Base-by-base conservation (phyloP, 2,113 vertebrate genomes). In the Prinia subflava region DNA sequence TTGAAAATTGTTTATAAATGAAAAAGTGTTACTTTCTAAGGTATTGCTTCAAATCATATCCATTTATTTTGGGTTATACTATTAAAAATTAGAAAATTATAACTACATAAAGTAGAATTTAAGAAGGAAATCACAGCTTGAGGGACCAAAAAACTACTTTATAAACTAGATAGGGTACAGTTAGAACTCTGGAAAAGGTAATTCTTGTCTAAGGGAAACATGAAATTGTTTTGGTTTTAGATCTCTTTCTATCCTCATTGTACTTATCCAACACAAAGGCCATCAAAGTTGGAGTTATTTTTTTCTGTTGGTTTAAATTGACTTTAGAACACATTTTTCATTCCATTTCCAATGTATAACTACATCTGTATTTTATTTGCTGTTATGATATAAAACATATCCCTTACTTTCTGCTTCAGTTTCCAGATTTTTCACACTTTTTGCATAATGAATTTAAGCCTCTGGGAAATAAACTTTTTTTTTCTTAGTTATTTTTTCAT, bases 1-100 rank as follows among this genome's bases (percentile, higher is more conserved):
- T 75, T 95, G 71, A 90, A 97, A 96, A 91, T 44, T 95, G 80
- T 65, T 83, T 96, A 91, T 81, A 94, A 96, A 44, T 94, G 75
- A 95, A 94, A 88, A 18, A 73, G 31, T 81, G 86, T 73, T 57
- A 83, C 60, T 94, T 95, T 97, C 80, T 76, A 95, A 95, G 31
- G 47, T 96, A 96, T 64, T 95, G 62, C 68, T 94, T 96, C 59
- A 88, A 96, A 88, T 95, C 77, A 77, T 55, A 90, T 86, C 9
- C 46, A 39, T 95, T 96, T 6, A 4, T 63, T 94, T 97, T 90
- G 59, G 74, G 24, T 69, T 92, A 75, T 93, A 90, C 42, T 90
- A 63, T 22, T 39, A 90, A 95, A 93, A 94, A 70, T 47, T 81
- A 89, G 35, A 67, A 97, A 94, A 97, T 96, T 95, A 55, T 87